Evolutionary conservation across 2,888 invertebrate genomes (phyloP).

Genomic region (Selenia dentaria): DNA sequence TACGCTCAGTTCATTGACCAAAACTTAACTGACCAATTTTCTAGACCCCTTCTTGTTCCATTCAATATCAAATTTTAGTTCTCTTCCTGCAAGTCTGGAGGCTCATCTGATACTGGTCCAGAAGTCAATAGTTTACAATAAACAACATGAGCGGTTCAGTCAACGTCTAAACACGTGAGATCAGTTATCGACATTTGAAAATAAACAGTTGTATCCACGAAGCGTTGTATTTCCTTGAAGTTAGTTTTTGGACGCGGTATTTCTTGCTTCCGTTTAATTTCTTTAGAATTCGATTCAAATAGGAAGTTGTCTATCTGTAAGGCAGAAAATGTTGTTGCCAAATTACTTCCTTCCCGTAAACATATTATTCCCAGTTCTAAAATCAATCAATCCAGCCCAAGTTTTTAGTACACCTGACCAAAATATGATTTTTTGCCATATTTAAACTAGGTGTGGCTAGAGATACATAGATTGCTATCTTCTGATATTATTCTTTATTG

Average conservation of each 20-base stretch:
- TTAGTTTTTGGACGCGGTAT: constrained; percentile 9
- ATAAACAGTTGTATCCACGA: constrained; percentile 66
- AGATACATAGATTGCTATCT: no score
- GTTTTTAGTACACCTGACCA: no score
- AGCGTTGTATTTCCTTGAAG: constrained; percentile 63
- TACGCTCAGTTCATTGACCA: constrained; percentile 22
- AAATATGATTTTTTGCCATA: no score
- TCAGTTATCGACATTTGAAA: constrained; percentile 70
- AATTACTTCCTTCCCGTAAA: constrained; percentile 5
- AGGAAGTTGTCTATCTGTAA: constrained; percentile 9
- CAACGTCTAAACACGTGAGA: constrained; percentile 64
- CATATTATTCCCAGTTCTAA: no score
- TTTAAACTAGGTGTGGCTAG: no score
- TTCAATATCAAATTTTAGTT: constrained; percentile 1
- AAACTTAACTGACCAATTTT: constrained; percentile 12
- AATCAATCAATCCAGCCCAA: no score
- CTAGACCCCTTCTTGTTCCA: constrained; percentile 8
- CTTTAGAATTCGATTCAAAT: neutral
- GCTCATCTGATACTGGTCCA: constrained; percentile 24
- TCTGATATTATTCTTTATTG: no score
- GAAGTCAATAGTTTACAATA: constrained; percentile 51
- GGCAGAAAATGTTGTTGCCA: neutral
- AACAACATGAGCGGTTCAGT: constrained; percentile 71
- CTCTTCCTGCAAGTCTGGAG: neutral
- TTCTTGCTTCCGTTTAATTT: constrained; percentile 6